Conservation (phyloP, 1,140 invertebrate genomes). For the Bombus impatiens region DNA sequence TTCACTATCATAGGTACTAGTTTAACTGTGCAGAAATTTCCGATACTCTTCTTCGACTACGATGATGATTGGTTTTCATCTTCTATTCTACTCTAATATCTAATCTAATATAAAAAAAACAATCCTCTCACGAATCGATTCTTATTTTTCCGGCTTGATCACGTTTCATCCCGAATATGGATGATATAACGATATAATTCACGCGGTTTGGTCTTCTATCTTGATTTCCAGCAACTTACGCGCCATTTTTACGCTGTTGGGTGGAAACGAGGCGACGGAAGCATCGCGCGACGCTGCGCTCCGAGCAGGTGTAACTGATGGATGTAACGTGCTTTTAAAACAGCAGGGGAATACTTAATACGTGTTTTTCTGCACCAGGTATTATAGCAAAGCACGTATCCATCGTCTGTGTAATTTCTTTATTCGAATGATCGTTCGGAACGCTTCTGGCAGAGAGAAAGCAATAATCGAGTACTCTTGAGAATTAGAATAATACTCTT, state of each 20-base stretch:
- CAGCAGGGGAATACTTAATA: constrained; percentile 68
- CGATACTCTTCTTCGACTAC: too few relatives aligned
- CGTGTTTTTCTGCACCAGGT: constrained; percentile 61
- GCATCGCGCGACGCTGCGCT: constrained; percentile 55
- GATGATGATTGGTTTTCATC: too few relatives aligned
- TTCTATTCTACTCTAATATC: not conserved
- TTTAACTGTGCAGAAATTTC: too few relatives aligned
- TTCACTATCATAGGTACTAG: too few relatives aligned
- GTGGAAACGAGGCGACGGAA: constrained; percentile 60
- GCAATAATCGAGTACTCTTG: not conserved
- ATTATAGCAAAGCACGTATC: constrained; percentile 57
- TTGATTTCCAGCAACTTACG: not conserved
- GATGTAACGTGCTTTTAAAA: constrained; percentile 68
- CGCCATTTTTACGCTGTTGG: constrained; percentile 44
- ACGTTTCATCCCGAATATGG: constrained; percentile 47
- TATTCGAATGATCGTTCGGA: constrained; percentile 32
- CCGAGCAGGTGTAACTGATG: constrained; percentile 66
- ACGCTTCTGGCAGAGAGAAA: not conserved
- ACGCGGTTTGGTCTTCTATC: not conserved
- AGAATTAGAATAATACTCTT: not conserved
- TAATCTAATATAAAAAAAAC: constrained; percentile 53
- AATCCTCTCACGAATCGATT: constrained; percentile 18
- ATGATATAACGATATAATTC: constrained; percentile 1
- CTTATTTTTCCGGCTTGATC: constrained; percentile 37
- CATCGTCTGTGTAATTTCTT: constrained; percentile 58